Evolutionary conservation across 1,140 invertebrate genomes (phyloP).

Genomic region (Trigoniulus corallinus): DNA sequence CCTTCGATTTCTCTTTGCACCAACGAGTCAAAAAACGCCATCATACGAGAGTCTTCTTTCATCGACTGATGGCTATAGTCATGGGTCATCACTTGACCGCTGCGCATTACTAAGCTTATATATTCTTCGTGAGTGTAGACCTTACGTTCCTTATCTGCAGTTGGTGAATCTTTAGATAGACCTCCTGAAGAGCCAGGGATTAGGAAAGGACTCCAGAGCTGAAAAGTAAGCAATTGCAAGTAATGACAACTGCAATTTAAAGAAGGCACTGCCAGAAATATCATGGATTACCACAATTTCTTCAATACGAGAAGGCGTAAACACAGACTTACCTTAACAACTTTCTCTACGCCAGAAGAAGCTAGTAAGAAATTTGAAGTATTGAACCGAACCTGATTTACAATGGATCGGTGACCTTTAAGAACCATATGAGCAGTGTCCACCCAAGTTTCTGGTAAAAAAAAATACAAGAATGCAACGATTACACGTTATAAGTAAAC

Average conservation of each 20-base stretch:
- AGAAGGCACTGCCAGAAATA: background rate
- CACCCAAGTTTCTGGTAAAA: conserved; percentile 27
- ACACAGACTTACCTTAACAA: conserved; percentile 79
- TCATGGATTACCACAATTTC: no score
- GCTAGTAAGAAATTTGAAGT: conserved; percentile 63
- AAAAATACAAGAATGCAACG: background rate
- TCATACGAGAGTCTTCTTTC: conserved; percentile 80
- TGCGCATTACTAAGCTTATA: conserved; percentile 57
- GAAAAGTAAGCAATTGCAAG: conserved; percentile 9
- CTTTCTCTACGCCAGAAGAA: conserved; percentile 88
- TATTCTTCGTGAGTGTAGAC: conserved; percentile 77
- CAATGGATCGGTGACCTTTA: conserved; percentile 80
- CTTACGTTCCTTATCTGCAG: conserved; percentile 43
- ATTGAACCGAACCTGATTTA: conserved; percentile 90
- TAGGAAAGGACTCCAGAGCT: conserved; percentile 62
- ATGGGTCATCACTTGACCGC: conserved; percentile 42
- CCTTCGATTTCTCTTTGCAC: conserved; percentile 75
- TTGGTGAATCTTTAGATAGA: conserved; percentile 22
- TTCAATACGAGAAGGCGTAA: no score
- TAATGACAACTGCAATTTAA: background rate
- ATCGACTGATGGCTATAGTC: conserved; percentile 57
- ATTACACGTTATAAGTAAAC: background rate
- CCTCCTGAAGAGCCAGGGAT: conserved; percentile 39
- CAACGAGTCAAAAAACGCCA: conserved; percentile 88
- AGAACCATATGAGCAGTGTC: conserved; percentile 60